Base-by-base conservation (phyloP, 2,113 vertebrate genomes). In the Dicaeum eximium region DNA sequence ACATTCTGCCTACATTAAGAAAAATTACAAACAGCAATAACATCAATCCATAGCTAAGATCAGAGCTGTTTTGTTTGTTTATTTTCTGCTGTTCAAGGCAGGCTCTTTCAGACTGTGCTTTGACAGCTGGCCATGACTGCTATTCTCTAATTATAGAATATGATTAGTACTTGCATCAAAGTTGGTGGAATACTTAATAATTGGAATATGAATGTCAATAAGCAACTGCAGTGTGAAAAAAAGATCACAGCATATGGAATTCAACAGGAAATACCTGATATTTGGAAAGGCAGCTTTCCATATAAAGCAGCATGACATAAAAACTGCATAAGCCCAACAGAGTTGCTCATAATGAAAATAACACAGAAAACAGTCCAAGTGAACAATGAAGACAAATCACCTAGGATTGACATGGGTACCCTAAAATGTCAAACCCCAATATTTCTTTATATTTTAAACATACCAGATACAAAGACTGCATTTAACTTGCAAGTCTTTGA, bases 351-450 rank as follows among this genome's bases (percentile, higher is more conserved):
- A 61, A 83, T 56, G 56, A 58, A 92, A 91, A 38, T 30, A 94
- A 93, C 38, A 73, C 9, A 48, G 58, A n/a, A 80, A 80, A 21
- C 12, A 62, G 53, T 38, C 33, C 27, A 90, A 93, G 80, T 14
- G 62, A 88, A 80, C 62, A 86, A 28, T 45, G 50, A 89, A 60
- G 69, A 82, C 56, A 85, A 91, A 91, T 42, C 27, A 64, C 33
- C 82, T 20, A 70, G 38, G 54, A 82, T 31, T 74, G 66, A 77
- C 24, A 66, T 1, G 15, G 47, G 62, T 44, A 24, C 50, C 60
- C 56, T 65, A 21, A 53, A 92, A 78, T 14, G 35, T 51, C 51
- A 45, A 85, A 64, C 12, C 10, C 30, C 15, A 42, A 0, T 38
- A 51, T 37, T 51, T 61, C 6, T 60, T 27, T 56, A 13, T 44